These are phyloP conservation scores for Lithophane semibrunnea DNA, from an alignment of 2,888 invertebrate genomes.

Conservation along the genomic window DNA sequence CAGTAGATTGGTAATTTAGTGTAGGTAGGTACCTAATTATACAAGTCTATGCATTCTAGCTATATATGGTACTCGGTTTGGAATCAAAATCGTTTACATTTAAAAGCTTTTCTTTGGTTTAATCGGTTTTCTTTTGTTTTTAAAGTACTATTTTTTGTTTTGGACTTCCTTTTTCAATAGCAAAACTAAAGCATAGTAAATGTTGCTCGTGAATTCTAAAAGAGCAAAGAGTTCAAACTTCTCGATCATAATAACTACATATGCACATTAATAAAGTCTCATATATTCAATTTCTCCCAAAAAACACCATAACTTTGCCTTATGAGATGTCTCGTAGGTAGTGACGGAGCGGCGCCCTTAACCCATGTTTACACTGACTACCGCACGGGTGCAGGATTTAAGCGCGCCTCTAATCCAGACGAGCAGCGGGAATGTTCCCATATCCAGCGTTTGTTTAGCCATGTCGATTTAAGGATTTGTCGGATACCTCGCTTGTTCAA, in stretches of 20 bases:
- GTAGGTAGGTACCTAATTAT: neutral
- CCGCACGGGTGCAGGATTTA: conserved; percentile 75
- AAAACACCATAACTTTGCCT: conserved; percentile 7
- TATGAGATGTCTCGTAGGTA: conserved; percentile 30
- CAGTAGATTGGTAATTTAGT: too few species aligned
- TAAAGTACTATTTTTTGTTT: too few species aligned
- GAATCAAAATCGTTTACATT: neutral
- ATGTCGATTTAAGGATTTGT: conserved; percentile 75
- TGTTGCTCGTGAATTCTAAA: too few species aligned
- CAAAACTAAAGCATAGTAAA: too few species aligned
- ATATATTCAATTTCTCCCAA: neutral
- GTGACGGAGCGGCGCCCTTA: conserved; percentile 48
- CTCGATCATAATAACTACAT: neutral
- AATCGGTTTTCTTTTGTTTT: too few species aligned
- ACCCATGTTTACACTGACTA: conserved; percentile 78
- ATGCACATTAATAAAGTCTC: neutral
- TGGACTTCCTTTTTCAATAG: too few species aligned
- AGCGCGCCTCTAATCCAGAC: conserved; percentile 73
- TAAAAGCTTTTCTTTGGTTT: neutral
- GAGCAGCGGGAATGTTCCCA: conserved; percentile 66
- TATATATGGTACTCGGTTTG: neutral
- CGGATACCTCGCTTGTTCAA: conserved; percentile 53
- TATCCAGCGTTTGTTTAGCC: conserved; percentile 74
- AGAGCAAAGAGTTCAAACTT: neutral
- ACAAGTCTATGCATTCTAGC: neutral